Base-by-base conservation (phyloP, 2,113 vertebrate genomes). In the Saguinus midas region DNA sequence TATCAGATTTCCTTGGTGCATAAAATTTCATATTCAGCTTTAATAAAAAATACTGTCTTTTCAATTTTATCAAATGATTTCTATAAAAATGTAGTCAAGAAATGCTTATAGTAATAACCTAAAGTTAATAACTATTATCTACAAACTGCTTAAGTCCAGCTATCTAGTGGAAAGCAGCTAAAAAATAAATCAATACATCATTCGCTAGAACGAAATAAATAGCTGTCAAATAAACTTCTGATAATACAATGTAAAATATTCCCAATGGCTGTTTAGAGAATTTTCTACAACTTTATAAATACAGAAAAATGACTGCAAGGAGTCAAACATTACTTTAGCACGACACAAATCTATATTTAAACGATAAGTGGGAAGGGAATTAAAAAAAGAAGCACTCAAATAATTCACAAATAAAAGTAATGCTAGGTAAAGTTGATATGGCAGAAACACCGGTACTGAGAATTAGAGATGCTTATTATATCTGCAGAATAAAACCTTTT, bases 161-260 rank as follows among this genome's bases (percentile, higher is more conserved):
- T 97, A 98, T 98, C 98, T 97, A 97, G 98, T 98, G 96, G 98
- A 98, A 98, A 98, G 93, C 93, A 97, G 96, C 98, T 99, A 99
- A 99, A 98, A 98, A 98, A 99, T 98, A 98, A 98, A 99, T 98
- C 98, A 98, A 99, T 99, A 98, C 98, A 99, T 99, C 98, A 99
- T 98, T 98, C 97, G 98, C 98, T 98, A 98, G 98, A 98, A 98
- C 98, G 94, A 99, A 99, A 99, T 99, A 98, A 99, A 99, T 98
- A 99, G 97, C 98, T 99, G 98, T 99, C 98, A 99, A 97, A 98
- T 98, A 98, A 97, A 98, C 95, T 98, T 98, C 97, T 99, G 98
- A 99, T 98, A 99, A 98, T 98, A 98, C 98, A 99, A 99, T 98
- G 98, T 97, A 98, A 98, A 97, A 98, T 91, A 97, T 98, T 97